Percentiles rank a stretch among this genome's conserved stretches.
Evolutionary conservation across 2,797 vertebrate species (phyloP).

Genomic region (Sitta carolinensis): DNA sequence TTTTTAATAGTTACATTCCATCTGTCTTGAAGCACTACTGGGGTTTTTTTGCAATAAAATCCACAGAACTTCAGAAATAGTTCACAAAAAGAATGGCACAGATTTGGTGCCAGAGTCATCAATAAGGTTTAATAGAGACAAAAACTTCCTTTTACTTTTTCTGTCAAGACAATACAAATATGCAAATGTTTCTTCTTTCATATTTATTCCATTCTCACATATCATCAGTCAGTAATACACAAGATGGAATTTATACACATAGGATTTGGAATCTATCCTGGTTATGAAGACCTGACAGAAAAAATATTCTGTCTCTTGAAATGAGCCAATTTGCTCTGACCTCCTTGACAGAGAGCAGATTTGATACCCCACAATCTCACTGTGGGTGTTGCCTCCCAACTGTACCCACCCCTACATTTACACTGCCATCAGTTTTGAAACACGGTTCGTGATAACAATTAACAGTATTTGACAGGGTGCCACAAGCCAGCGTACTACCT

Average conservation of each 20-base stretch:
- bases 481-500: background rate
- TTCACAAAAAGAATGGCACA: background rate
- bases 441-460: background rate
- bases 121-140: background rate
- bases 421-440: background rate
- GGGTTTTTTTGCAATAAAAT: background rate
- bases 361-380: background rate
- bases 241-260: background rate
- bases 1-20: background rate
- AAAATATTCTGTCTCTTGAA: background rate
- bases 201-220: background rate
- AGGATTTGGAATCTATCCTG: conserved; percentile 1
- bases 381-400: background rate
- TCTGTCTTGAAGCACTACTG: background rate
- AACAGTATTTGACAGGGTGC: conserved; percentile 25
- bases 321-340: background rate
- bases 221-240: background rate
- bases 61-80: background rate
- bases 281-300: background rate
- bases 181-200: background rate
- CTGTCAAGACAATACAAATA: background rate
- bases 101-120: background rate
- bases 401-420: background rate
- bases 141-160: background rate
- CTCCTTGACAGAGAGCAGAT: background rate